phyloP scores from a whole-genome alignment of 2,888 invertebrate species.

The Cantharis rustica region DNA sequence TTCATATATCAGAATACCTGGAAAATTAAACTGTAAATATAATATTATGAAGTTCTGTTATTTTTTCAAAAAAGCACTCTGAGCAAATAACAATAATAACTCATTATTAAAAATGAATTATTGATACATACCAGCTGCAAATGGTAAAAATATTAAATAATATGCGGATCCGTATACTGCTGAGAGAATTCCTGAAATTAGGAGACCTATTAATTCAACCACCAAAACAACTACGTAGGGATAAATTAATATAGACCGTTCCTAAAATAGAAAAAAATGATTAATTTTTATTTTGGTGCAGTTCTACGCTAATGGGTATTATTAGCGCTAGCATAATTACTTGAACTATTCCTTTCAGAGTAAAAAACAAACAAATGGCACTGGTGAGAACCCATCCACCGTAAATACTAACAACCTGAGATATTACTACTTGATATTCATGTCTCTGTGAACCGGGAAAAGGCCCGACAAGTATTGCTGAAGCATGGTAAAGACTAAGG shows the following conservation, averaged over 20 bases:
- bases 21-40: background rate
- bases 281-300: no score
- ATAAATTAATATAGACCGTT: conserved; percentile 3
- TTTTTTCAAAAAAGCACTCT: no score
- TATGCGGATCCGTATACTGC: background rate
- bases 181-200: background rate
- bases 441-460: no score
- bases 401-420: background rate
- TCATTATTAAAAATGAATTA: background rate
- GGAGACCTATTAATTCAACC: background rate
- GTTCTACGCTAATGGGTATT: no score
- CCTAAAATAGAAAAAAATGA: background rate
- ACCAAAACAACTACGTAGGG: conserved; percentile 4
- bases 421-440: background rate
- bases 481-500: background rate
- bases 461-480: background rate
- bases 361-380: background rate
- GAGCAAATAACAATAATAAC: background rate
- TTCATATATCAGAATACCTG: background rate
- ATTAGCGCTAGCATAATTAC: background rate
- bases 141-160: background rate
- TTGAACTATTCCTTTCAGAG: background rate
- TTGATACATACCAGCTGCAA: background rate
- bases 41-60: no score
- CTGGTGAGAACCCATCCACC: background rate